Conservation (phyloP, 53 echinoderm and acorn worm species). For the Echinarachnius parma region DNA sequence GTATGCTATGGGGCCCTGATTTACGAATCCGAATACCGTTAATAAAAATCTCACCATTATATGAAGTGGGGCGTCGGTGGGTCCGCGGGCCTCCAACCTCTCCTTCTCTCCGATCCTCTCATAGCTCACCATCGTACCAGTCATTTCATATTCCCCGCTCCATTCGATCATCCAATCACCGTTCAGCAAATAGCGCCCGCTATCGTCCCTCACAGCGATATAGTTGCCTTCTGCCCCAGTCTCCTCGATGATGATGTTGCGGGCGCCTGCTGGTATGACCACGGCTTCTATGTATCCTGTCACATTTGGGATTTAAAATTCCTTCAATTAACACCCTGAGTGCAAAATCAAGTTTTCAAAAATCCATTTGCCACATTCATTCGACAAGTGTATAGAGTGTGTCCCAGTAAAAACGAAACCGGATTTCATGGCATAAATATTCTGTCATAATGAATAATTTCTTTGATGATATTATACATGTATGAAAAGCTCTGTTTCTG, state of each 20-base stretch:
- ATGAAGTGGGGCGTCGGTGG: constrained; percentile 67
- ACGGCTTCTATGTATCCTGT: constrained; percentile 76
- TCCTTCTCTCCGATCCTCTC: constrained; percentile 65
- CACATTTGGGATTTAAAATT: neutral
- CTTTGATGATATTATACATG: too few species aligned
- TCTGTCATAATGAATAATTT: too few species aligned
- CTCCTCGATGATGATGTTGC: constrained; percentile 84
- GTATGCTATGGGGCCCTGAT: too few species aligned
- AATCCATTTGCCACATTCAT: too few species aligned
- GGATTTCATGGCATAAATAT: too few species aligned
- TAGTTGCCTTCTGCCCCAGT: constrained; percentile 67
- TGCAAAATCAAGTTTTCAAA: too few species aligned
- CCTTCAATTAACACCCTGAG: too few species aligned
- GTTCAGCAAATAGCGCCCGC: constrained; percentile 68
- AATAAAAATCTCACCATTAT: too few species aligned
- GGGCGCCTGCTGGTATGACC: constrained; percentile 77
- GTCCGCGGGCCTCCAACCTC: constrained; percentile 64
- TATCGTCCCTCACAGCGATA: constrained; percentile 65
- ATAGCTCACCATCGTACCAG: constrained; percentile 74
- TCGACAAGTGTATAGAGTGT: too few species aligned
- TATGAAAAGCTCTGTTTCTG: too few species aligned
- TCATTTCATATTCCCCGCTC: constrained; percentile 73
- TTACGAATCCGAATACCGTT: too few species aligned
- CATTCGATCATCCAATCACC: constrained; percentile 58
- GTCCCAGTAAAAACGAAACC: too few species aligned